A percentile compares a stretch with the other conserved stretches of the same genome.
These are phyloP conservation scores for Bombus haemorrhoidalis DNA, from an alignment of 1,140 invertebrate species.

Conservation along the genomic window DNA sequence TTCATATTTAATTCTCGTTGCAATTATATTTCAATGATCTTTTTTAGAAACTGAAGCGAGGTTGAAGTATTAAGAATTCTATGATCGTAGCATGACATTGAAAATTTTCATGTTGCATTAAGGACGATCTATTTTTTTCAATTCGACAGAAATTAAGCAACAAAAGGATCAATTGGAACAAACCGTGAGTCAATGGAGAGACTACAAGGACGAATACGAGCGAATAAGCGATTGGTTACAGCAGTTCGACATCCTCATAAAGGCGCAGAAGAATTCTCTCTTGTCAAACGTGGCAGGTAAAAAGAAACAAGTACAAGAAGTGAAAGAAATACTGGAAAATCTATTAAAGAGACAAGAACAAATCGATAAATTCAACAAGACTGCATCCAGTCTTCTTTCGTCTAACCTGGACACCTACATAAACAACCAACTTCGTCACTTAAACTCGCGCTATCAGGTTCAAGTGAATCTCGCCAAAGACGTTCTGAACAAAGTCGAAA, in stretches of 20 bases:
- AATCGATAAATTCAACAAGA: slow-evolving; percentile 92
- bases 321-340: slow-evolving; percentile 89
- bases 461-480: slow-evolving; percentile 95
- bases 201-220: slow-evolving; percentile 97
- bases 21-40: too few species aligned
- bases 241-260: slow-evolving; percentile 95
- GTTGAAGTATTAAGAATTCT: background rate
- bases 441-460: slow-evolving; percentile 96
- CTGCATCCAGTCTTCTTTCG: slow-evolving; percentile 88
- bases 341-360: slow-evolving; percentile 91
- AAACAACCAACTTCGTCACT: slow-evolving; percentile 93
- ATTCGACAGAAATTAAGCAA: slow-evolving; percentile 87
- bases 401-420: slow-evolving; percentile 95
- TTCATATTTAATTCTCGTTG: too few species aligned
- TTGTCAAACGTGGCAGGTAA: slow-evolving; percentile 93
- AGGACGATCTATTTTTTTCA: background rate
- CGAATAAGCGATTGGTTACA: slow-evolving; percentile 96
- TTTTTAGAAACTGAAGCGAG: background rate
- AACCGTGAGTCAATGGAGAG: slow-evolving; percentile 92
- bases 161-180: slow-evolving; percentile 93
- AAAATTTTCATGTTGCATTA: too few species aligned
- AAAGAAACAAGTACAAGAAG: slow-evolving; percentile 91
- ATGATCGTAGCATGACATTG: too few species aligned
- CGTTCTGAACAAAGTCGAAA: slow-evolving; percentile 95
- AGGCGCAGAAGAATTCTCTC: slow-evolving; percentile 93